These are phyloP conservation scores for Hypsibius dujardini DNA, from an alignment of 1,140 invertebrate genomes.

Conservation along the genomic window DNA sequence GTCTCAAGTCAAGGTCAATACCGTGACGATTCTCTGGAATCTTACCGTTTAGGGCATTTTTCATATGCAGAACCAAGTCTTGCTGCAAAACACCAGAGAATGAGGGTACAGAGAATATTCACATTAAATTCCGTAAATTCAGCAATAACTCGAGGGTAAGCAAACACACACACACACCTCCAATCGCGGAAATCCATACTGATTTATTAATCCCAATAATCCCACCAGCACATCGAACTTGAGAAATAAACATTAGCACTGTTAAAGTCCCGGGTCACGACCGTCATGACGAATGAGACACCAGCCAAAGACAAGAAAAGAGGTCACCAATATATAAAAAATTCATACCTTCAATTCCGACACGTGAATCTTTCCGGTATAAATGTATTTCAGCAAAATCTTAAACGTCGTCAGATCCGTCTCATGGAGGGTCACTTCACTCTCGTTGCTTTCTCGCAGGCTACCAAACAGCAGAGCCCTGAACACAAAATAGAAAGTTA, in stretches of 20 bases:
- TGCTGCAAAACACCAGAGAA: slow-evolving; percentile 38
- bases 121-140: background rate
- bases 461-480: slow-evolving; percentile 72
- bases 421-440: slow-evolving; percentile 64
- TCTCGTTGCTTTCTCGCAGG: slow-evolving; percentile 60
- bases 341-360: slow-evolving; percentile 47
- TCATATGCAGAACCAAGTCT: slow-evolving; percentile 62
- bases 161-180: background rate
- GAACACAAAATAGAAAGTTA: slow-evolving; percentile 23
- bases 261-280: background rate
- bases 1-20: background rate
- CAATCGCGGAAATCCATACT: background rate
- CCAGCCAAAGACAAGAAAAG: slow-evolving; percentile 21
- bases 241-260: slow-evolving; percentile 5
- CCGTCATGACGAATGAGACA: slow-evolving; percentile 17
- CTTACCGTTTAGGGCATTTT: slow-evolving; percentile 10
- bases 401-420: slow-evolving; percentile 74
- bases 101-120: background rate
- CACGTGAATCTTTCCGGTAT: slow-evolving; percentile 71
- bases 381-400: slow-evolving; percentile 77
- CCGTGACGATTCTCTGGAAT: background rate
- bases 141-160: too few relatives aligned
- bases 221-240: background rate
- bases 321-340: slow-evolving; percentile 17
- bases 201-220: background rate